Base-by-base conservation (phyloP, 2,797 vertebrate genomes). In the Catamblyrhynchus diadema region DNA sequence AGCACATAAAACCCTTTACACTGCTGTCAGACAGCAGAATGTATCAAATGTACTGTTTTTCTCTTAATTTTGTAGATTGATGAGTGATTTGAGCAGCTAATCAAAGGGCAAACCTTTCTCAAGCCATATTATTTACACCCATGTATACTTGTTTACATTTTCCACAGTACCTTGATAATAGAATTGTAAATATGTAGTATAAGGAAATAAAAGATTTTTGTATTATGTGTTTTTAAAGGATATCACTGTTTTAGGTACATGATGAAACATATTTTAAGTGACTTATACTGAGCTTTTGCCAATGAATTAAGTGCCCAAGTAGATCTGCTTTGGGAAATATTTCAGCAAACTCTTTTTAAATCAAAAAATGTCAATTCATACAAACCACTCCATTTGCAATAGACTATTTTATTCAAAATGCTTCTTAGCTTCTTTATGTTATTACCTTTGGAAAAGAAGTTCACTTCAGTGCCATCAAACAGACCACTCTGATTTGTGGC, bases 121-220 rank as follows among this genome's bases (percentile, higher is more conserved):
- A 75, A 90, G 71, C 91, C 90, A 72, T 92, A 32, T 56, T 41
- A 81, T 78, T 86, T 56, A 71, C 70, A 82, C 77, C 61, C 85
- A 25, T 71, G 81, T 88, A 60, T 33, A 22, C 77, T 92, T 96
- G 95, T 96, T 94, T 95, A 95, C 91, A 69, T 95, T 94, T 93
- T 71, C 45, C 33, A 25, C 35, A 32, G 47, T 91, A 74, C 47
- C 65, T 95, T 91, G 62, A 27, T 80, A 60, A 53, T 30, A 72
- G 79, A 70, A 70, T 10, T 96, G 95, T 94, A 96, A 95, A 96
- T 96, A 94, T 94, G 87, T 92, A 91, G 91, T 65, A 81, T 93
- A 96, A 88, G 65, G 70, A 83, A 94, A 86, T 81, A 80, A 94
- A 86, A 73, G 50, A 48, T 70, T 88, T 78, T 94, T 97, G 78